These are phyloP conservation scores for Rhyacichthys aspro DNA, from an alignment of 2,797 vertebrate species.

Conservation along the genomic window DNA sequence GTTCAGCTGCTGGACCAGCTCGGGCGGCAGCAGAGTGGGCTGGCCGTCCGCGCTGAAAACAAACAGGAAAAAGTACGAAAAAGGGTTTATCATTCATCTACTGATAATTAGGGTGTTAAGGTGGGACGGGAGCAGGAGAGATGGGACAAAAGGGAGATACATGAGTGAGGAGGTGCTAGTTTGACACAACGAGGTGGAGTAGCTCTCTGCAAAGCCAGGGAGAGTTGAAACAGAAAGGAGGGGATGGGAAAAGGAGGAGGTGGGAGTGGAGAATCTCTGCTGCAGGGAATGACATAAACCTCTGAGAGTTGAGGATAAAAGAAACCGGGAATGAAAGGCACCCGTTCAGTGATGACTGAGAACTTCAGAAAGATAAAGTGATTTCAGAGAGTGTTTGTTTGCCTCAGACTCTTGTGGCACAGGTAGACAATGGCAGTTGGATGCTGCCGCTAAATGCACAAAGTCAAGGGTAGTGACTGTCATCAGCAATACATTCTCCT, in stretches of 20 bases:
- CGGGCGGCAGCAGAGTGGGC: constrained; percentile 89
- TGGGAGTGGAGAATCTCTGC: constrained; percentile 34
- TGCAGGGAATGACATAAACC: constrained; percentile 53
- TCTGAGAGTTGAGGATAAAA: constrained; percentile 37
- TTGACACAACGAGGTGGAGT: constrained; percentile 36
- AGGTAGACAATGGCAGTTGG: neutral
- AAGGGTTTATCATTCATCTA: constrained; percentile 1
- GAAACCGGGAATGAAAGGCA: constrained; percentile 16
- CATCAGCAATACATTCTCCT: constrained; percentile 26
- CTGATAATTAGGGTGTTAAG: no score
- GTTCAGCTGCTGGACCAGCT: constrained; percentile 91
- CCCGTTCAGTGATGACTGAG: constrained; percentile 11
- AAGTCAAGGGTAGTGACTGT: constrained; percentile 40
- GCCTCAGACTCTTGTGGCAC: neutral
- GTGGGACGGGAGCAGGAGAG: constrained; percentile 12
- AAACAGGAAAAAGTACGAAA: constrained; percentile 8
- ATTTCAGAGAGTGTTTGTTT: constrained; percentile 7
- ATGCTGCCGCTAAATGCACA: constrained; percentile 30
- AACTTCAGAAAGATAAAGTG: constrained; percentile 30
- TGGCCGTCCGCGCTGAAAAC: constrained; percentile 88
- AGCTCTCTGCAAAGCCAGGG: constrained; percentile 13
- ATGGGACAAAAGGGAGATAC: constrained; percentile 19
- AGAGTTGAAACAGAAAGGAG: constrained; percentile 1
- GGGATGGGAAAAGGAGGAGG: constrained; percentile 22
- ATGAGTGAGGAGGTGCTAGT: constrained; percentile 47